Percentiles rank a stretch among this genome's conserved stretches.
These are phyloP conservation scores for Drosophila athabasca DNA, from an alignment of 1,140 invertebrate species.

Conservation along the genomic window DNA sequence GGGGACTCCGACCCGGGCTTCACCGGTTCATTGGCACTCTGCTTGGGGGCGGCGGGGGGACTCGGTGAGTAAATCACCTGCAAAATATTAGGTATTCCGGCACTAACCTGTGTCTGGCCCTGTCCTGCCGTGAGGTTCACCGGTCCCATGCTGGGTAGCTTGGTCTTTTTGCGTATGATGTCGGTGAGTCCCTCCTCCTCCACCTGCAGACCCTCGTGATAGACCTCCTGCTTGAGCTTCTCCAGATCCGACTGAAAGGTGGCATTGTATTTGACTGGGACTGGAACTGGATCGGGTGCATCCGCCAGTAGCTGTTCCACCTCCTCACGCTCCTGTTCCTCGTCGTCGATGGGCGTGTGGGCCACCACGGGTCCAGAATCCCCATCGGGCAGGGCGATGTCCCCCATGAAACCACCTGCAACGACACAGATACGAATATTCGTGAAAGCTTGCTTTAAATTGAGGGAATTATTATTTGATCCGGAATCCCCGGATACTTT, in stretches of 20 bases:
- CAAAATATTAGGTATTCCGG: background rate
- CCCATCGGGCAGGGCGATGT: conserved; percentile 90
- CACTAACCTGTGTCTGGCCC: conserved; percentile 50
- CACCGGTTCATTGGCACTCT: conserved; percentile 71
- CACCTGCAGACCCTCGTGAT: conserved; percentile 91
- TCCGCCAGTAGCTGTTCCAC: conserved; percentile 53
- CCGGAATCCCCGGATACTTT: no score
- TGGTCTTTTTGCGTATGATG: conserved; percentile 87
- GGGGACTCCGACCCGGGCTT: conserved; percentile 49
- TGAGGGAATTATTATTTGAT: conserved; percentile 20
- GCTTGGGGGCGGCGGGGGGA: background rate
- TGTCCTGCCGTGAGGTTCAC: conserved; percentile 54
- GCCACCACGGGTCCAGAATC: conserved; percentile 68
- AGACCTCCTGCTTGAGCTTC: conserved; percentile 90
- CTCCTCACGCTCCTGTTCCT: conserved; percentile 15
- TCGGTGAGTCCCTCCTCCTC: conserved; percentile 92
- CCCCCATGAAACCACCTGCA: conserved; percentile 90
- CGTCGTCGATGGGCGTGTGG: conserved; percentile 82
- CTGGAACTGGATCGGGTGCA: conserved; percentile 34
- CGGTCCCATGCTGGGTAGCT: conserved; percentile 84
- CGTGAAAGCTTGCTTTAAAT: conserved; percentile 32
- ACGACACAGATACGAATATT: conserved; percentile 23
- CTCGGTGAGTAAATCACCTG: background rate
- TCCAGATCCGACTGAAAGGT: conserved; percentile 89
- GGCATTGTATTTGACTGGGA: conserved; percentile 85